phyloP scores from a whole-genome alignment of 2,888 invertebrate genomes.

The Alviniconcha strummeri region DNA sequence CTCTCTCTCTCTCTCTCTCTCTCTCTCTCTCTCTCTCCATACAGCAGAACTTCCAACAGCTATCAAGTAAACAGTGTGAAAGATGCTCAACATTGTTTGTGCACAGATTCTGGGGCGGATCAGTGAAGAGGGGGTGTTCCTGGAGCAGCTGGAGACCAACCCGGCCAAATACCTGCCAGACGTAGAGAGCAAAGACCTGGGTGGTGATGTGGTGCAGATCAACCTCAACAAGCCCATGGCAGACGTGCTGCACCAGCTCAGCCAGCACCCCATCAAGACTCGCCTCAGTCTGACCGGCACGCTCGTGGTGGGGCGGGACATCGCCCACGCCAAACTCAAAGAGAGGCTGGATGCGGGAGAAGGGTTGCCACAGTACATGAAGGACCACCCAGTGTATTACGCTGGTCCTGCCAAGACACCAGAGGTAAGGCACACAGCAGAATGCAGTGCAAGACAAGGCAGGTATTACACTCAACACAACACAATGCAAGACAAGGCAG shows the following conservation, averaged over 20 bases:
- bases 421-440: slow-evolving; percentile 49
- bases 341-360: slow-evolving; percentile 70
- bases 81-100: too few species aligned
- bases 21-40: background rate
- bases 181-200: slow-evolving; percentile 62
- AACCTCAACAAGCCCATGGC: slow-evolving; percentile 71
- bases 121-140: slow-evolving; percentile 71
- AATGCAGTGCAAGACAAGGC: background rate
- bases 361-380: slow-evolving; percentile 71
- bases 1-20: background rate
- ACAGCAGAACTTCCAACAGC: too few species aligned
- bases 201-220: slow-evolving; percentile 70
- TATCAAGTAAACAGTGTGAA: too few species aligned
- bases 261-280: slow-evolving; percentile 68
- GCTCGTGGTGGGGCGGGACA: slow-evolving; percentile 73
- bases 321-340: slow-evolving; percentile 73
- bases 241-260: slow-evolving; percentile 53
- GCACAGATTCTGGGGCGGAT: slow-evolving; percentile 70
- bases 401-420: slow-evolving; percentile 74
- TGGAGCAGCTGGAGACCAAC: slow-evolving; percentile 72
- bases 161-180: slow-evolving; percentile 72
- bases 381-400: slow-evolving; percentile 73
- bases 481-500: too few species aligned
- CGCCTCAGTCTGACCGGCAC: slow-evolving; percentile 71
- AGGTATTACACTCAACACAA: too few species aligned